These are phyloP conservation scores for Anhinga anhinga DNA, from an alignment of 2,113 vertebrate genomes.

Conservation along the genomic window DNA sequence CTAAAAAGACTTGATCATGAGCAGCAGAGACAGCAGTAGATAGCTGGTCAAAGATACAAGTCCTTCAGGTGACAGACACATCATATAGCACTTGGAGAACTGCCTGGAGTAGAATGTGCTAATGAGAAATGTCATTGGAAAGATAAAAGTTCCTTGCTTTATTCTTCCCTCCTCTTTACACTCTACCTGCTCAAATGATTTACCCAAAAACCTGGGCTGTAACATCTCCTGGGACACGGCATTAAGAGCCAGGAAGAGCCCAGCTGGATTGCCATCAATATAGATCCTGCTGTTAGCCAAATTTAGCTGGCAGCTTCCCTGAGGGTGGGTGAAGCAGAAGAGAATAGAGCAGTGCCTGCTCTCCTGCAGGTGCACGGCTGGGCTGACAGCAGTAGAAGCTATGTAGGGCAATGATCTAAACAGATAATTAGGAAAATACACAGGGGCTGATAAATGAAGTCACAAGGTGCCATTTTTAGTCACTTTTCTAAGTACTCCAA, in stretches of 20 bases:
- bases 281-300: neutral
- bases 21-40: neutral
- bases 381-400: slow-evolving; percentile 26
- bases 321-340: neutral
- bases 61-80: neutral
- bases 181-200: neutral
- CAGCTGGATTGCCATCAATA: slow-evolving; percentile 13
- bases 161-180: neutral
- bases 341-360: neutral
- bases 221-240: neutral
- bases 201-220: neutral
- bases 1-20: neutral
- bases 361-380: slow-evolving; percentile 17
- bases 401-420: slow-evolving; percentile 43
- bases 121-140: neutral
- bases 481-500: slow-evolving; percentile 13
- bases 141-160: neutral
- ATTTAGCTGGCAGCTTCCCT: slow-evolving; percentile 12
- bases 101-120: neutral
- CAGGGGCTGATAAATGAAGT: slow-evolving; percentile 14
- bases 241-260: slow-evolving; percentile 12
- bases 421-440: slow-evolving; percentile 48
- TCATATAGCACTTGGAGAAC: neutral
- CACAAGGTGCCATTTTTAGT: slow-evolving; percentile 50
- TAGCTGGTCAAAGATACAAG: neutral